These are phyloP conservation scores for Acrobeloides nanus DNA, from an alignment of 2,888 invertebrate genomes.

Conservation along the genomic window DNA sequence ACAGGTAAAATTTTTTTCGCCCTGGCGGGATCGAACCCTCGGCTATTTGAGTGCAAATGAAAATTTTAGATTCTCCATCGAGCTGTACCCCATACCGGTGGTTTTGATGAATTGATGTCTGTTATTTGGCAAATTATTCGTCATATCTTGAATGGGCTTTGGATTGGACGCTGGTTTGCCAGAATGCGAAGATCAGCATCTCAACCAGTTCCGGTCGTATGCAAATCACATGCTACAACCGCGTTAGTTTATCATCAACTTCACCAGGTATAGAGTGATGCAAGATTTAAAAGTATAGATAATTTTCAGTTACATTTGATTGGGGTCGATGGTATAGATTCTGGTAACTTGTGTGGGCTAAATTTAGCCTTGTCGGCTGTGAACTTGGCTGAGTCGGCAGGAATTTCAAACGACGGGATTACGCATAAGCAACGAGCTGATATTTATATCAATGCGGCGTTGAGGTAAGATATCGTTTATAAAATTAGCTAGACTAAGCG, in stretches of 20 bases:
- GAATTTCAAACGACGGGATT: constrained; percentile 27
- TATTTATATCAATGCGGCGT: constrained; percentile 32
- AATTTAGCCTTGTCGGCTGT: constrained; percentile 48
- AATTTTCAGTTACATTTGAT: constrained; percentile 39
- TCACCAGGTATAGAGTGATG: constrained; percentile 23
- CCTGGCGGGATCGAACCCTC: too few relatives aligned
- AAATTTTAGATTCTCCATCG: constrained; percentile 40
- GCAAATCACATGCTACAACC: constrained; percentile 47
- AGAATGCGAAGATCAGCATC: constrained; percentile 24
- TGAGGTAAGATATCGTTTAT: too few relatives aligned
- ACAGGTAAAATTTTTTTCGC: constrained; percentile 21
- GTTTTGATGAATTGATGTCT: constrained; percentile 36
- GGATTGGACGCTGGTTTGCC: constrained; percentile 49
- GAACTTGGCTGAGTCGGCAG: constrained; percentile 49
- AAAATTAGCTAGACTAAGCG: too few relatives aligned
- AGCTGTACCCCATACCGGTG: constrained; percentile 38
- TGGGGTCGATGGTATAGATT: constrained; percentile 31
- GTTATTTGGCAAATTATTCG: constrained; percentile 38
- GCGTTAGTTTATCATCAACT: constrained; percentile 50
- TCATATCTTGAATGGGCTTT: constrained; percentile 44
- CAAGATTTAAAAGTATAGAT: constrained; percentile 1
- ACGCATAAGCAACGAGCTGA: constrained; percentile 28
- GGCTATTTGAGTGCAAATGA: constrained; percentile 7
- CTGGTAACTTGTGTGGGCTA: constrained; percentile 24
- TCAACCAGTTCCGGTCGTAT: constrained; percentile 38